Conservation (phyloP, 2,888 invertebrate species). For the Xanthia togata region DNA sequence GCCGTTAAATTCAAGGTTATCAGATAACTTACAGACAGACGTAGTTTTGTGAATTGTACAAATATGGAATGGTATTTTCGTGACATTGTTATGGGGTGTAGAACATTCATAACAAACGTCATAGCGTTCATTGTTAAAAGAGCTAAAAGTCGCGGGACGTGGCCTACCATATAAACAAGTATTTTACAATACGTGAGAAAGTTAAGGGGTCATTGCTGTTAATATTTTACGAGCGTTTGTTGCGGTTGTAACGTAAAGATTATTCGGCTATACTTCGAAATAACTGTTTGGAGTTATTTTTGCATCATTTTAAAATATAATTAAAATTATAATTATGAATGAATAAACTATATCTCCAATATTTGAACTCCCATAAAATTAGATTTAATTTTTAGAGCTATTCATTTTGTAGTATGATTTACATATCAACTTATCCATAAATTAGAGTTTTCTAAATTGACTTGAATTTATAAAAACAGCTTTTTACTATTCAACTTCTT, state of each 20-base stretch:
- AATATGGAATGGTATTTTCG: slow-evolving; percentile 70
- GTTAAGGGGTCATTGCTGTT: slow-evolving; percentile 72
- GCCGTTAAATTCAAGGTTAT: slow-evolving; percentile 65
- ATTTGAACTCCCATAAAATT: not conserved
- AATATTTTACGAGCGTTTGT: slow-evolving; percentile 76
- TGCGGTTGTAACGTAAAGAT: slow-evolving; percentile 56
- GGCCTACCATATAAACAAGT: slow-evolving; percentile 65
- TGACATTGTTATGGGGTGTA: slow-evolving; percentile 62
- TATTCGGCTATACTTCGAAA: slow-evolving; percentile 36
- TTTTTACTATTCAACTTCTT: not conserved
- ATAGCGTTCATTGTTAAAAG: slow-evolving; percentile 66
- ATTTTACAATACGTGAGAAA: slow-evolving; percentile 73
- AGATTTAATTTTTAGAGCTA: not conserved
- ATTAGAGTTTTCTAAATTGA: slow-evolving; percentile 11
- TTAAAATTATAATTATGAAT: not conserved
- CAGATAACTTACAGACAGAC: slow-evolving; percentile 52
- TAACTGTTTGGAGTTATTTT: slow-evolving; percentile 42
- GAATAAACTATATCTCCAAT: not conserved
- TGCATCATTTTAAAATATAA: slow-evolving; percentile 8
- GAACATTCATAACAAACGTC: slow-evolving; percentile 58
- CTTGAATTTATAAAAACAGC: not conserved
- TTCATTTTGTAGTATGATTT: not conserved
- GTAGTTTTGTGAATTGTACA: slow-evolving; percentile 62
- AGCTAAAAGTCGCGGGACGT: slow-evolving; percentile 71
- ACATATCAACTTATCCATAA: not conserved